Percentiles rank a stretch among this genome's conserved stretches.
Evolutionary conservation across 2,113 vertebrate species (phyloP).

Genomic region (Spea multiplicata): DNA sequence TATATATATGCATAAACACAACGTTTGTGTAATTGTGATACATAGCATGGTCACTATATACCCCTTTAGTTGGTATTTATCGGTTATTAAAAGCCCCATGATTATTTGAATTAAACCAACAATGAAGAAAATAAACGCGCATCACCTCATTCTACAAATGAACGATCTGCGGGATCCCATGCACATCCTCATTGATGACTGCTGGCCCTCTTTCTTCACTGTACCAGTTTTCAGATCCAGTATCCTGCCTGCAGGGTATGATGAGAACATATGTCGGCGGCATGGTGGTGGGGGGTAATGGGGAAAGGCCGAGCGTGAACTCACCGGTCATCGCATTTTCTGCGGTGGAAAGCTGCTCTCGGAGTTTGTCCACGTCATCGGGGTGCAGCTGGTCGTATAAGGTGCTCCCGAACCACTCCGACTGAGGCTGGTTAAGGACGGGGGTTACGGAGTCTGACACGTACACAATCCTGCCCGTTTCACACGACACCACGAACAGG

Average conservation of each 20-base stretch:
- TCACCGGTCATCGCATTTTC: slow-evolving; percentile 86
- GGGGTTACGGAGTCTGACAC: slow-evolving; percentile 93
- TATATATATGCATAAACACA: no score
- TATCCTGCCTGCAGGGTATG: slow-evolving; percentile 75
- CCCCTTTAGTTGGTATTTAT: no score
- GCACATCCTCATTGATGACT: slow-evolving; percentile 90
- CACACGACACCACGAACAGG: slow-evolving; percentile 95
- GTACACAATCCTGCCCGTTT: slow-evolving; percentile 87
- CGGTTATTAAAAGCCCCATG: no score
- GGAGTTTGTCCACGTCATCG: slow-evolving; percentile 89
- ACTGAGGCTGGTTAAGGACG: slow-evolving; percentile 89
- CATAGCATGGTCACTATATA: no score
- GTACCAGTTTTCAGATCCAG: slow-evolving; percentile 95
- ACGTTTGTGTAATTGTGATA: no score
- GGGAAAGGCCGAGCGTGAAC: neutral
- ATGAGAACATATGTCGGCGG: no score
- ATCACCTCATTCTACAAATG: slow-evolving; percentile 96
- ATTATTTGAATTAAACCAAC: no score
- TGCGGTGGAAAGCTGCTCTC: slow-evolving; percentile 90
- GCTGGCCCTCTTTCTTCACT: slow-evolving; percentile 95
- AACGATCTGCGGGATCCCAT: slow-evolving; percentile 94
- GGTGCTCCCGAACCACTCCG: slow-evolving; percentile 91
- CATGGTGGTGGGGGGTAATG: no score
- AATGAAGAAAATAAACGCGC: neutral
- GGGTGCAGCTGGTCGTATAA: slow-evolving; percentile 95